These are phyloP conservation scores for Diploptera punctata DNA, from an alignment of 2,888 invertebrate species.

Conservation along the genomic window DNA sequence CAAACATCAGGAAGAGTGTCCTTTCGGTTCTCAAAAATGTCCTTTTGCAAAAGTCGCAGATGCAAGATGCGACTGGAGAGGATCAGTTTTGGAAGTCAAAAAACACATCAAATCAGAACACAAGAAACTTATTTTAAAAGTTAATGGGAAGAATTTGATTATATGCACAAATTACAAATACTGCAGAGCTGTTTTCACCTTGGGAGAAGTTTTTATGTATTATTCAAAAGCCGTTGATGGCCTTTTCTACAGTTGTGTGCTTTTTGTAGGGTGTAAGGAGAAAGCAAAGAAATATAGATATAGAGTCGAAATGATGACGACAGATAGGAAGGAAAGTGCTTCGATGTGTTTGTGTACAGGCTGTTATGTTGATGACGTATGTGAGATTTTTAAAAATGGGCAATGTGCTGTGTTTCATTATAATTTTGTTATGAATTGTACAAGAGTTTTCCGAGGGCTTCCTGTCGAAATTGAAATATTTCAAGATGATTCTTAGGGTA, in stretches of 20 bases:
- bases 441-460: neutral
- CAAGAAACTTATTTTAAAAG: too few species aligned
- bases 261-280: neutral
- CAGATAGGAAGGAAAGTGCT: neutral
- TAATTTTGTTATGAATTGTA: conserved; percentile 5
- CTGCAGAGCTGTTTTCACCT: neutral
- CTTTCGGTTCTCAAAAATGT: neutral
- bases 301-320: neutral
- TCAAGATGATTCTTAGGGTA: too few species aligned
- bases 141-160: neutral
- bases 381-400: neutral
- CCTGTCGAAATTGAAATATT: neutral
- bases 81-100: neutral
- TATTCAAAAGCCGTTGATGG: neutral
- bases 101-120: neutral
- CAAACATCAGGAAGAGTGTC: neutral
- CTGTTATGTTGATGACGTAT: neutral
- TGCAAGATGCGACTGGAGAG: neutral
- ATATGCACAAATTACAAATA: neutral
- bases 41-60: neutral
- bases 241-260: neutral
- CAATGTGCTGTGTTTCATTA: neutral
- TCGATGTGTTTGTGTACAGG: neutral
- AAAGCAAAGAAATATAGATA: neutral
- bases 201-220: neutral